Conservation (phyloP, 2,113 vertebrate species). For the Tapirus terrestris region DNA sequence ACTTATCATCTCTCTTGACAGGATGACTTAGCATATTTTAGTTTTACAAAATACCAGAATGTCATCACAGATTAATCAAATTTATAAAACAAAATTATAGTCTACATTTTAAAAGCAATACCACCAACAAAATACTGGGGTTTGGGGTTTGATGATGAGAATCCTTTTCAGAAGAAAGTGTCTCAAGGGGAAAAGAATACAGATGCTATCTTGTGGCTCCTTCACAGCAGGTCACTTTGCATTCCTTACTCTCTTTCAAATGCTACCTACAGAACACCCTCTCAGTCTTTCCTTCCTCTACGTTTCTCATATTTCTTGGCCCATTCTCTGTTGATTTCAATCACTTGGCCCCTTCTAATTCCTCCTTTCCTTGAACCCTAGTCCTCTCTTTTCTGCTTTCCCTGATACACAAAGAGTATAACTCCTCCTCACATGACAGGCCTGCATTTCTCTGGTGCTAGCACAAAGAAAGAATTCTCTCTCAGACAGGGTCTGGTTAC, state of each 20-base stretch:
- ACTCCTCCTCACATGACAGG: constrained; percentile 25
- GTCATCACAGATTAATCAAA: not conserved
- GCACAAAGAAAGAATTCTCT: constrained; percentile 70
- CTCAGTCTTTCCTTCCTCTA: constrained; percentile 57
- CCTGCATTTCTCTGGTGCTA: not conserved
- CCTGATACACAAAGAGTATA: constrained; percentile 39
- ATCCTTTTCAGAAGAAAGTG: not conserved
- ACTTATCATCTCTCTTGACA: not conserved
- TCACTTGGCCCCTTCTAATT: constrained; percentile 43
- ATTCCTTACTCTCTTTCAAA: not conserved
- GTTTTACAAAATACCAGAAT: constrained; percentile 11
- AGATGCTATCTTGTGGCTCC: not conserved
- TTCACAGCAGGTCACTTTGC: not conserved
- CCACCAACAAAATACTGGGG: not conserved
- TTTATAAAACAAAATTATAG: not conserved
- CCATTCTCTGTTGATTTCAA: constrained; percentile 43
- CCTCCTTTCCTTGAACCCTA: constrained; percentile 35
- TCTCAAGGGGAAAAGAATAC: not conserved
- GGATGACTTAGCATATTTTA: not conserved
- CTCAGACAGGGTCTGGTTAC: constrained; percentile 39
- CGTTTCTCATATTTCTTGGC: constrained; percentile 61
- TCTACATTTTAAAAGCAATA: not conserved
- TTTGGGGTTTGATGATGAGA: not conserved
- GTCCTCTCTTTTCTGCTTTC: constrained; percentile 35
- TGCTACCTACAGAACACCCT: not conserved